Conservation (phyloP, 1,140 invertebrate genomes). For the Rhyacophila brunnea region DNA sequence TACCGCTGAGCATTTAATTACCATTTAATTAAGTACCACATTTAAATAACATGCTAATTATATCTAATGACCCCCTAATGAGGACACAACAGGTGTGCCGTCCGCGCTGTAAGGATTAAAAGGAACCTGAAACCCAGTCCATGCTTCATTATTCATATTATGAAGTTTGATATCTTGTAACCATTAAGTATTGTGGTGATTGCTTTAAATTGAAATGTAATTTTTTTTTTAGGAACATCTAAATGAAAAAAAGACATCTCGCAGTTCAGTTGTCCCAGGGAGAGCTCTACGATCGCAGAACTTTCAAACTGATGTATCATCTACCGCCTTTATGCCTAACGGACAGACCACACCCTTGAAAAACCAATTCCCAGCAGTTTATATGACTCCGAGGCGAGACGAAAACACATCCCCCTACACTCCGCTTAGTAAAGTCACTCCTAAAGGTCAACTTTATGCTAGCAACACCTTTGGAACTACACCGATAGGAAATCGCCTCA, state of each 20-base stretch:
- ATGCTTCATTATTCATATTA: too few relatives aligned
- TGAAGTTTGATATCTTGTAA: too few relatives aligned
- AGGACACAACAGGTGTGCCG: too few relatives aligned
- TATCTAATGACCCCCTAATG: too few relatives aligned
- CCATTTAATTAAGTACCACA: too few relatives aligned
- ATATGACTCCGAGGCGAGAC: background rate
- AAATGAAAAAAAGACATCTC: constrained; percentile 14
- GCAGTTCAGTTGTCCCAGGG: constrained; percentile 25
- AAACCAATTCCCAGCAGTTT: background rate
- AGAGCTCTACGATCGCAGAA: constrained; percentile 15
- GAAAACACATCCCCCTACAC: constrained; percentile 14
- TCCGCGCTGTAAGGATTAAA: too few relatives aligned
- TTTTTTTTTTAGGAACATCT: constrained; percentile 29
- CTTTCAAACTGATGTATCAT: constrained; percentile 13
- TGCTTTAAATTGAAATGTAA: too few relatives aligned
- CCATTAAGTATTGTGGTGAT: too few relatives aligned
- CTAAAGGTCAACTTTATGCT: constrained; percentile 11
- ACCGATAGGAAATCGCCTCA: constrained; percentile 9
- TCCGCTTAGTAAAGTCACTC: constrained; percentile 7
- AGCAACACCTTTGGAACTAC: constrained; percentile 20
- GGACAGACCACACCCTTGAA: constrained; percentile 17
- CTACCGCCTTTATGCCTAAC: constrained; percentile 16
- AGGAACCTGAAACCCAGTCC: too few relatives aligned
- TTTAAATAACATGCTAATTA: too few relatives aligned
- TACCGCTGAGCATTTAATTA: too few relatives aligned